phyloP scores from a whole-genome alignment of 2,797 vertebrate species.

The Pempheris klunzingeri region DNA sequence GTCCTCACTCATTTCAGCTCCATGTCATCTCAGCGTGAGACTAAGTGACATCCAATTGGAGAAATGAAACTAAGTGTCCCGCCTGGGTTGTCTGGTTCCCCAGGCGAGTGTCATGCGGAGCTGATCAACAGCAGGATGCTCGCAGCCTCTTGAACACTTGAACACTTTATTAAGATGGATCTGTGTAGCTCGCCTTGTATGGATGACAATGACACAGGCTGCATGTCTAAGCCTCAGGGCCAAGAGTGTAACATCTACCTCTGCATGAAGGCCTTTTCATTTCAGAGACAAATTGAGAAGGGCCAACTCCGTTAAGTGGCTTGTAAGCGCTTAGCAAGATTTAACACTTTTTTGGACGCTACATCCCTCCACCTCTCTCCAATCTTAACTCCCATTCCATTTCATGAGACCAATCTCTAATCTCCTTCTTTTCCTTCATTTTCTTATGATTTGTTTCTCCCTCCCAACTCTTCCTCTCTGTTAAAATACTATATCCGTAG shows the following conservation, averaged over 20 bases:
- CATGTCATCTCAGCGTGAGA: constrained; percentile 11
- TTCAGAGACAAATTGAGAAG: constrained; percentile 30
- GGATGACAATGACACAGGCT: constrained; percentile 10
- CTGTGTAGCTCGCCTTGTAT: not conserved
- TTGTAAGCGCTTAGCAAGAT: constrained; percentile 43
- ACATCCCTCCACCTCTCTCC: constrained; percentile 1
- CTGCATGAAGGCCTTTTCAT: constrained; percentile 27
- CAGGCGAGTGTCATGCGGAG: constrained; percentile 2
- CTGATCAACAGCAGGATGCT: constrained; percentile 32
- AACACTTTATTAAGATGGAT: constrained; percentile 54
- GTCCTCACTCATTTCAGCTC: constrained; percentile 25
- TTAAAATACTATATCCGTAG: not conserved
- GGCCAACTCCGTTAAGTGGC: constrained; percentile 15
- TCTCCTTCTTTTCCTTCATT: not conserved
- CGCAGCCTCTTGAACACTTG: constrained; percentile 24
- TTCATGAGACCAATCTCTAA: constrained; percentile 19
- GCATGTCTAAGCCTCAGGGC: constrained; percentile 33
- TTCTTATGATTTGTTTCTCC: not conserved
- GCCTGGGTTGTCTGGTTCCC: constrained; percentile 26
- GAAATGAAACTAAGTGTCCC: constrained; percentile 41
- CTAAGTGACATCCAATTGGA: constrained; percentile 55
- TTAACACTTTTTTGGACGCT: constrained; percentile 35
- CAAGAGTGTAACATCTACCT: not conserved
- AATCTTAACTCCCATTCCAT: not conserved
- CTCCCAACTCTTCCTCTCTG: not conserved